phyloP scores from a whole-genome alignment of 2,113 vertebrate species.

The Tragelaphus imberbis region DNA sequence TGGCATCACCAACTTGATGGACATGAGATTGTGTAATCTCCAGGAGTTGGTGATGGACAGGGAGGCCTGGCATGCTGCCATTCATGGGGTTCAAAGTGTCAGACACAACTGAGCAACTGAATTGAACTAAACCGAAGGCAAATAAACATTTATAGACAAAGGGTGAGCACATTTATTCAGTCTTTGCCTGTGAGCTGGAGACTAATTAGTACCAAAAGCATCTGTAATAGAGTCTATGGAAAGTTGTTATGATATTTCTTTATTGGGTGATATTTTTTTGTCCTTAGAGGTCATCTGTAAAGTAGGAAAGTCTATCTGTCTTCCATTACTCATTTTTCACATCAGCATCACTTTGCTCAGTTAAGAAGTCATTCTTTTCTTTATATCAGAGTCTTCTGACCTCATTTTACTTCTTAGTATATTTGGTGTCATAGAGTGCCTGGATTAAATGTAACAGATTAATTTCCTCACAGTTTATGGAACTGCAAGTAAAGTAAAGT shows the following conservation, averaged over 20 bases:
- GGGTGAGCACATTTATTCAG: neutral
- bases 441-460: neutral
- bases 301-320: neutral
- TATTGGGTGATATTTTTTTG: neutral
- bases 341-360: neutral
- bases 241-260: neutral
- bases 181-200: neutral
- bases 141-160: neutral
- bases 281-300: neutral
- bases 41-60: no score
- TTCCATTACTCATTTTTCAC: neutral
- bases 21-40: no score
- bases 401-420: neutral
- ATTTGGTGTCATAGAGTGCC: neutral
- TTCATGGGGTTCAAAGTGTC: no score
- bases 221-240: neutral
- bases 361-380: neutral
- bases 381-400: neutral
- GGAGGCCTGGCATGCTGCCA: no score
- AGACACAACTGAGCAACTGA: no score
- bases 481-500: neutral
- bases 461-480: neutral
- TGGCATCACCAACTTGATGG: fast-evolving
- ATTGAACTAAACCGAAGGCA: neutral
- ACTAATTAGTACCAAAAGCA: neutral